Evolutionary conservation across 2,113 vertebrate genomes (phyloP).

Genomic region (Ophiodon elongatus): DNA sequence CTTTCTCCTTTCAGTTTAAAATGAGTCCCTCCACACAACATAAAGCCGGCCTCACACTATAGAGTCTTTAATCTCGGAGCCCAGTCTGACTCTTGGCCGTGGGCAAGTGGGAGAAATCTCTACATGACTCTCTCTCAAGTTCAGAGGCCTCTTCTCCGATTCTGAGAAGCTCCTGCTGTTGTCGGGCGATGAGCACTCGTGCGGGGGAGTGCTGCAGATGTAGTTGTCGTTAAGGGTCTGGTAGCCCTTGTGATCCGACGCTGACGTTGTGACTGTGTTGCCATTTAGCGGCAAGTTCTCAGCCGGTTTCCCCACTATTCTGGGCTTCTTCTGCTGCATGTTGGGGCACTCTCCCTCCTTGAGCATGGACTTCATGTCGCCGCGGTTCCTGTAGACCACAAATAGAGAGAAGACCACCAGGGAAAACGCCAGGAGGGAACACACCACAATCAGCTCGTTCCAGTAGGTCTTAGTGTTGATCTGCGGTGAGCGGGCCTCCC

Average conservation of each 20-base stretch:
- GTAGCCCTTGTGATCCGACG: constrained; percentile 93
- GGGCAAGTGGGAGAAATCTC: constrained; percentile 91
- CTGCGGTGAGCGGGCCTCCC: constrained; percentile 74
- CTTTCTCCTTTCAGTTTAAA: constrained; percentile 47
- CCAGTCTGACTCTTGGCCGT: constrained; percentile 92
- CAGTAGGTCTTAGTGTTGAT: constrained; percentile 91
- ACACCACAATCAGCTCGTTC: constrained; percentile 95
- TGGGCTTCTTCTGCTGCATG: constrained; percentile 87
- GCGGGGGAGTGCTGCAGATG: constrained; percentile 86
- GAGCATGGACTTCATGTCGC: constrained; percentile 91
- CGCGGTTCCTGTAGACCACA: constrained; percentile 88
- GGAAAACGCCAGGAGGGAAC: constrained; percentile 84
- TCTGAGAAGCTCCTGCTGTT: constrained; percentile 87
- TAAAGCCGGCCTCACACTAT: constrained; percentile 88
- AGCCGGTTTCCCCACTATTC: constrained; percentile 80
- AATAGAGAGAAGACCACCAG: constrained; percentile 87
- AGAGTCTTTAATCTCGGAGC: constrained; percentile 96
- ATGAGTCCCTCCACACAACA: constrained; percentile 38
- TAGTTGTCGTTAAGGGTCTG: constrained; percentile 94
- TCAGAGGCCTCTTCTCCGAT: constrained; percentile 90
- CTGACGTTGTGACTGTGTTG: constrained; percentile 79
- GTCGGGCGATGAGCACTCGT: constrained; percentile 84
- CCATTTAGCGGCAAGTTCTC: constrained; percentile 94
- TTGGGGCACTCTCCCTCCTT: constrained; percentile 87
- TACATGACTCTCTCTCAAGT: constrained; percentile 89